Evolutionary conservation across 2,888 invertebrate species (phyloP).

Genomic region (Netelia virgata): DNA sequence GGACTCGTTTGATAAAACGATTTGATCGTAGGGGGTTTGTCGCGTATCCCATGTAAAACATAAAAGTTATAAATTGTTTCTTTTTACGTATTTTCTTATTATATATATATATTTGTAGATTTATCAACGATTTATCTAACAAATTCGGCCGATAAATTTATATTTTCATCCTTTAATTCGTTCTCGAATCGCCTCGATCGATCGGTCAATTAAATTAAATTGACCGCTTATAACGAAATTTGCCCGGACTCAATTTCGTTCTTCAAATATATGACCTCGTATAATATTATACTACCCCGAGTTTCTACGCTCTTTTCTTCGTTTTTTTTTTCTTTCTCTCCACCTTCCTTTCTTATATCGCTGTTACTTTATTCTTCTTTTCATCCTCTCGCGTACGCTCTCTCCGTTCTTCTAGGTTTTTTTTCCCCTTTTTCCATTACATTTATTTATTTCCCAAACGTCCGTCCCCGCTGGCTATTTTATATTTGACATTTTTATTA

Average conservation of each 20-base stretch:
- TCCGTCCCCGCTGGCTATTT: slow-evolving; percentile 84
- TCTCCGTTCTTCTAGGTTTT: slow-evolving; percentile 51
- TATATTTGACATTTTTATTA: slow-evolving; percentile 85
- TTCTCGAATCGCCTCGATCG: too few relatives aligned
- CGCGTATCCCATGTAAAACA: too few relatives aligned
- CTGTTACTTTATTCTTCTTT: slow-evolving; percentile 38
- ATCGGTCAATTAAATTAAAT: too few relatives aligned
- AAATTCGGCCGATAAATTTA: too few relatives aligned
- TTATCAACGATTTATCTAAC: too few relatives aligned
- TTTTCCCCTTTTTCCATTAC: slow-evolving; percentile 76
- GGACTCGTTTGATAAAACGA: not conserved
- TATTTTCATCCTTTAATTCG: too few relatives aligned
- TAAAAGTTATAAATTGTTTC: too few relatives aligned
- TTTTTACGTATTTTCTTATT: too few relatives aligned
- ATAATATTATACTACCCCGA: slow-evolving; percentile 37
- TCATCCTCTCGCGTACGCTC: slow-evolving; percentile 38
- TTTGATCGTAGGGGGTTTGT: not conserved
- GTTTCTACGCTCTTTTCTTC: slow-evolving; percentile 12
- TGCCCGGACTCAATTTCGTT: not conserved
- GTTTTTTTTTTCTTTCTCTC: slow-evolving; percentile 71
- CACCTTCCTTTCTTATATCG: slow-evolving; percentile 52
- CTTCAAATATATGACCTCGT: slow-evolving; percentile 30
- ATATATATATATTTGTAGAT: too few relatives aligned
- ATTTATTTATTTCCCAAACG: slow-evolving; percentile 84
- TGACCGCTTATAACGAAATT: too few relatives aligned